A percentile compares a stretch with the other conserved stretches of the same genome.
phyloP scores from a whole-genome alignment of 2,113 vertebrate species.

The Oryzias curvinotus region DNA sequence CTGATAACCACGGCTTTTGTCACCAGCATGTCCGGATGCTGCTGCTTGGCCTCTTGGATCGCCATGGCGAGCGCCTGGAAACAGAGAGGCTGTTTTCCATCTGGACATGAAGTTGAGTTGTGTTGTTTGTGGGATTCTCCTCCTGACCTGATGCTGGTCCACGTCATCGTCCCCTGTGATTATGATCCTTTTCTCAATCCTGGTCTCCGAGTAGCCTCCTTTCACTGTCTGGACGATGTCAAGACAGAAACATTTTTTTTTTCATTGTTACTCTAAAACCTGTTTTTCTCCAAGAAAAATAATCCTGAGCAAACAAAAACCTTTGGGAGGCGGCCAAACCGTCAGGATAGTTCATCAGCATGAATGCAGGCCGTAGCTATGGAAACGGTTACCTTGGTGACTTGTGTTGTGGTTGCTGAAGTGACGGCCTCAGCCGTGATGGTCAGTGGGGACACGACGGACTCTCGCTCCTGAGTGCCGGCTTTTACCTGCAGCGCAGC shows the following conservation, averaged over 20 bases:
- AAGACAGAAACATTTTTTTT: neutral
- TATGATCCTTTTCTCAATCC: slow-evolving; percentile 98
- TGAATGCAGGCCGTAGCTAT: slow-evolving; percentile 23
- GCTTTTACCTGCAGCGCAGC: slow-evolving; percentile 67
- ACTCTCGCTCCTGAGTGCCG: slow-evolving; percentile 53
- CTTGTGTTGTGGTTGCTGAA: slow-evolving; percentile 96
- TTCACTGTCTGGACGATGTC: slow-evolving; percentile 88
- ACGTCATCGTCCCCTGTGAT: slow-evolving; percentile 98
- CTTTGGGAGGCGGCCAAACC: too few species aligned
- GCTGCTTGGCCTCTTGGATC: slow-evolving; percentile 97
- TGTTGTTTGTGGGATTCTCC: neutral
- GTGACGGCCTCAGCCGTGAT: slow-evolving; percentile 90
- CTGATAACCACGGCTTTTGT: slow-evolving; percentile 99
- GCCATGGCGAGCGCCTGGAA: slow-evolving; percentile 92
- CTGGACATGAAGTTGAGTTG: neutral
- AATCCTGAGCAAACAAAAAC: neutral
- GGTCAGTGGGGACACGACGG: slow-evolving; percentile 69
- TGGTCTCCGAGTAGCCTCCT: slow-evolving; percentile 96
- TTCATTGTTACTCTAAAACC: neutral
- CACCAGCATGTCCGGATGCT: slow-evolving; percentile 98
- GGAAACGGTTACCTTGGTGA: slow-evolving; percentile 90
- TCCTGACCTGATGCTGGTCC: slow-evolving; percentile 95
- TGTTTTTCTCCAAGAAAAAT: too few species aligned
- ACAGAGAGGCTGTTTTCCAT: neutral
- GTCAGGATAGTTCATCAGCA: too few species aligned